Base-by-base conservation (phyloP, 2,797 vertebrate species). In the Anas georgica region DNA sequence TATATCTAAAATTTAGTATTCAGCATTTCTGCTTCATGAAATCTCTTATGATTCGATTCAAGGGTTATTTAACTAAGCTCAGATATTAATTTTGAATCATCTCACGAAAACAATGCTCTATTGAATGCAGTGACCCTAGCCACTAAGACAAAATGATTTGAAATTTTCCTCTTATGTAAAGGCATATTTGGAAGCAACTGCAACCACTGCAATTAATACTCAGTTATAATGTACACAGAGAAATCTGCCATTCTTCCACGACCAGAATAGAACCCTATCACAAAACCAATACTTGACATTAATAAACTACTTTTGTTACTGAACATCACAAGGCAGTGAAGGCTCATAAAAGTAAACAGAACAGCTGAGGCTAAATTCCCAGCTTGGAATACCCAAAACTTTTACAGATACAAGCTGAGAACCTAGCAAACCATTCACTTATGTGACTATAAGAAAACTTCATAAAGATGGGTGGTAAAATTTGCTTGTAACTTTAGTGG, bases 1-100 rank as follows among this genome's bases (percentile, higher is more conserved):
- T 63, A 52, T 15, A 66, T 52, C 52, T 72, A 55, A 86, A 67
- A 82, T 52, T 66, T 7, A 79, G 21, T 17, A 35, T 82, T 95
- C 75, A 91, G 86, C 35, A 68, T 58, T 92, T 88, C 80, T 86
- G 72, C 77, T 73, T 67, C 39, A 10, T 16, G 26, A 41, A 60
- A 6, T 74, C 87, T 88, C 77, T 64, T 50, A 37, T 48, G 64
- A 86, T 82, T 88, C 67, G 60, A 86, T 82, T 88, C 67, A 28
- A 70, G 74, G 74, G 39, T 93, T 92, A 74, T 84, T 96, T 92
- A 92, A 90, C 68, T 77, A 74, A 91, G 55, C 59, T 58, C 74
- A 83, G 69, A 69, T 64, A 78, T 60, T 94, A 84, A 88, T 88
- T 94, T 21, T 88, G 52, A 70, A 91, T 90, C 70, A 76, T 69